phyloP scores from a whole-genome alignment of 2,797 vertebrate genomes.

The Callimico goeldii region DNA sequence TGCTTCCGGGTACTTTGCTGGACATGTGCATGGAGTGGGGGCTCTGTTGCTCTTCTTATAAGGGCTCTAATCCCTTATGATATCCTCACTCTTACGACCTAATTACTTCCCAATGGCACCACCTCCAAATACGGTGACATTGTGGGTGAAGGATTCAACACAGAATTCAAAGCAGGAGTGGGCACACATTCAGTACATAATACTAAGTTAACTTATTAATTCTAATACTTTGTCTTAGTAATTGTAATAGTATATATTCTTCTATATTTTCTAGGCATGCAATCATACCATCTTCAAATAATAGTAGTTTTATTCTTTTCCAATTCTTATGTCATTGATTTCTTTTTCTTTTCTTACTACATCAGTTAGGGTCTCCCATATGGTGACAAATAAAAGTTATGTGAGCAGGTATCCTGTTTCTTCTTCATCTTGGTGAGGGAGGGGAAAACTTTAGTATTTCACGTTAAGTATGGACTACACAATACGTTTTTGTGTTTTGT shows the following conservation, averaged over 20 bases:
- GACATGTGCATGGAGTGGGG: not conserved
- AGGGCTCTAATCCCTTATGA: not conserved
- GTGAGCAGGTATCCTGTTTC: not conserved
- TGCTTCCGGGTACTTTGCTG: not conserved
- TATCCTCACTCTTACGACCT: not conserved
- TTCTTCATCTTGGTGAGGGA: not conserved
- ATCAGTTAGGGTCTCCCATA: not conserved
- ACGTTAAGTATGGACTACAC: not conserved
- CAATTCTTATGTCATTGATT: not conserved
- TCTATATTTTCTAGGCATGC: not conserved
- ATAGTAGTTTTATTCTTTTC: not conserved
- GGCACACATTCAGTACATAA: not conserved
- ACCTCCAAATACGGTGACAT: not conserved
- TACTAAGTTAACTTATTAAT: not conserved
- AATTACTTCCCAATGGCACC: not conserved
- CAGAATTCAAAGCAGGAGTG: not conserved
- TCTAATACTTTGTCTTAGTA: not conserved
- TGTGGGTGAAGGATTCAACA: not conserved
- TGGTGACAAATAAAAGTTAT: not conserved
- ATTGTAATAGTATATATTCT: not conserved
- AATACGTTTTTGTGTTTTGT: not conserved
- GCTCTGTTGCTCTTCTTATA: not conserved
- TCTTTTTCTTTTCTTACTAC: not conserved
- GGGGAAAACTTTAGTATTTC: not conserved
- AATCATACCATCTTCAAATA: not conserved